These are phyloP conservation scores for Pissodes strobi DNA, from an alignment of 1,140 invertebrate genomes.

Conservation along the genomic window DNA sequence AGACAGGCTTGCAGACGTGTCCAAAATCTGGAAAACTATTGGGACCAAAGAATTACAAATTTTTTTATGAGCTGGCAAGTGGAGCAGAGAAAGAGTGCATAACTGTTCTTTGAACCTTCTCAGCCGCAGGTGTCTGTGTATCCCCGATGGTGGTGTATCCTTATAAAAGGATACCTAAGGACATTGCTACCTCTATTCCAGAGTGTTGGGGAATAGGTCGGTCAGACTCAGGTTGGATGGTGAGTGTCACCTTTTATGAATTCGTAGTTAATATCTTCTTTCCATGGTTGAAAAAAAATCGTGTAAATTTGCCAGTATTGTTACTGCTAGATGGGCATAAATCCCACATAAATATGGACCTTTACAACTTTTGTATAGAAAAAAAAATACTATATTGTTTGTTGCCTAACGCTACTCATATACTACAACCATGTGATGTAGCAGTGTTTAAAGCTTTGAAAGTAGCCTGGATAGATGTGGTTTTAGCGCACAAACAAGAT, in stretches of 20 bases:
- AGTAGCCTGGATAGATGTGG: conserved; percentile 41
- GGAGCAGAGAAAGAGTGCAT: conserved; percentile 48
- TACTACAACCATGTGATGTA: conserved; percentile 55
- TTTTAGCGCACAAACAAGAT: too few species aligned
- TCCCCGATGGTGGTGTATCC: conserved; percentile 47
- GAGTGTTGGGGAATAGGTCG: conserved; percentile 51
- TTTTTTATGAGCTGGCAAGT: conserved; percentile 41
- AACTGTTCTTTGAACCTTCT: conserved; percentile 52
- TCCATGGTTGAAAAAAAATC: too few species aligned
- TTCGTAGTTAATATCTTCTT: conserved; percentile 52
- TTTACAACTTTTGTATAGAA: conserved; percentile 51
- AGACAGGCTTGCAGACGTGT: too few species aligned
- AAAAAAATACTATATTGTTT: conserved; percentile 50
- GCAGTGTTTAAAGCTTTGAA: conserved; percentile 51
- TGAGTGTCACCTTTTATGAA: conserved; percentile 51
- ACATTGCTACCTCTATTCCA: conserved; percentile 44
- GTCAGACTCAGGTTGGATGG: conserved; percentile 56
- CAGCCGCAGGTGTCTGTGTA: conserved; percentile 48
- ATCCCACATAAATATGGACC: too few species aligned
- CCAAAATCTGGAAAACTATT: conserved; percentile 45
- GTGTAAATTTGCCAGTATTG: conserved; percentile 49
- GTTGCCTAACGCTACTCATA: too few species aligned
- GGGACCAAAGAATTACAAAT: conserved; percentile 39
- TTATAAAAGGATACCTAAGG: conserved; percentile 41
- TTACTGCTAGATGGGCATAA: too few species aligned